A percentile compares a stretch with the other conserved stretches of the same genome.
Evolutionary conservation across 2,113 vertebrate genomes (phyloP).

Genomic region (Pan troglodytes): NHGRI_mPanTro3-v2.1_pri NC_086015.1:144609501-144610000

Average conservation of each 20-base stretch:
- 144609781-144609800: neutral
- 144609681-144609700: neutral
- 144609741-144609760: neutral
- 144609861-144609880: neutral
- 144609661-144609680: neutral
- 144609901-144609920: constrained; percentile 20
- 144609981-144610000: constrained; percentile 59
- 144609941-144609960: constrained; percentile 36
- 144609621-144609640: neutral
- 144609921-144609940: constrained; percentile 53
- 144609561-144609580: neutral
- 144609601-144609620: neutral
- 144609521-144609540: neutral
- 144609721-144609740: neutral
- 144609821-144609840: neutral
- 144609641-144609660: neutral
- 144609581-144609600: neutral
- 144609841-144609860: neutral
- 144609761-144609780: neutral
- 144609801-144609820: neutral
- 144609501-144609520: neutral
- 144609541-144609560: neutral
- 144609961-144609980: constrained; percentile 74
- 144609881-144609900: neutral
- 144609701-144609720: neutral